These are phyloP conservation scores for Trichonephila inaurata DNA, from an alignment of 1,140 invertebrate genomes.

Conservation along the genomic window DNA sequence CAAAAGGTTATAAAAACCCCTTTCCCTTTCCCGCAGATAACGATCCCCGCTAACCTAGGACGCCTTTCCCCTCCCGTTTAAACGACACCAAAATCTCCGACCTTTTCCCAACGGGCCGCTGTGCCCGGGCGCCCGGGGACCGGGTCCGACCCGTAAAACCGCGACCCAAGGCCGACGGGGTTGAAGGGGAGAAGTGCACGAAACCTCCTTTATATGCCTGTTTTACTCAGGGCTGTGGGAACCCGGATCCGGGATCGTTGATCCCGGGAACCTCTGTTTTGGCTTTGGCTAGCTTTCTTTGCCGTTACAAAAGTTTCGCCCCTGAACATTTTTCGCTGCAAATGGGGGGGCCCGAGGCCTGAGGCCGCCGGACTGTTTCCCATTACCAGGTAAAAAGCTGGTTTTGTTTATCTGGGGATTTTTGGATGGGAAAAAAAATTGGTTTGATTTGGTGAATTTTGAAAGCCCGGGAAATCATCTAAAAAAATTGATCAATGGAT, in stretches of 20 bases:
- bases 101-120: too few species aligned
- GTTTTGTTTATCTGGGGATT: too few species aligned
- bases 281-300: conserved; percentile 7
- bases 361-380: conserved; percentile 68
- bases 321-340: conserved; percentile 71
- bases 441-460: too few species aligned
- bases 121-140: conserved; percentile 22
- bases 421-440: too few species aligned
- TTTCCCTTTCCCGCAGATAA: conserved; percentile 13
- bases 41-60: conserved; percentile 47
- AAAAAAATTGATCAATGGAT: too few species aligned
- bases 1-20: not conserved
- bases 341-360: conserved; percentile 71
- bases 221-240: conserved; percentile 33
- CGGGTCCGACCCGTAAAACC: too few species aligned
- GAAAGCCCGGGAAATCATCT: too few species aligned
- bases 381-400: conserved; percentile 59
- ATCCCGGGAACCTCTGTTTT: conserved; percentile 13
- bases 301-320: conserved; percentile 40
- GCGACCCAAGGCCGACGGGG: too few species aligned
- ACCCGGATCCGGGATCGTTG: conserved; percentile 33
- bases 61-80: conserved; percentile 19
- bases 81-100: conserved; percentile 35
- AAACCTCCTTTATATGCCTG: not conserved
- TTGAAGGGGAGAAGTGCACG: not conserved